Evolutionary conservation across 2,797 vertebrate species (phyloP).

Genomic region (Semotilus atromaculatus): DNA sequence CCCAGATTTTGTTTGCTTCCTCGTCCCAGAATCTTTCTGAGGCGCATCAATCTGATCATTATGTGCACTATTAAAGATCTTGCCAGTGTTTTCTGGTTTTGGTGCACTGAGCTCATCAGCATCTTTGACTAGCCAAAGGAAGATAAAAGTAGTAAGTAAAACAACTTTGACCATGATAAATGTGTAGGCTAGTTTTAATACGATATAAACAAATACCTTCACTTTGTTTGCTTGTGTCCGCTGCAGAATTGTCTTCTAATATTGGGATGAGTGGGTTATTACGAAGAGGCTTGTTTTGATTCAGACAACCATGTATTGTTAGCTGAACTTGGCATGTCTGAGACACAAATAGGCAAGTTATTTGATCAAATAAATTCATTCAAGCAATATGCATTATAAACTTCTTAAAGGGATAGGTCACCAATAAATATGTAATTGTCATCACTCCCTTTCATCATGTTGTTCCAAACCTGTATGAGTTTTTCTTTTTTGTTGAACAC

Average conservation of each 20-base stretch:
- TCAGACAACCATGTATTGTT: slow-evolving; percentile 78
- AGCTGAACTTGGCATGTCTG: slow-evolving; percentile 81
- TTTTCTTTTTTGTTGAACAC: too few species aligned
- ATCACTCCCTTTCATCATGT: too few species aligned
- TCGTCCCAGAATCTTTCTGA: slow-evolving; percentile 49
- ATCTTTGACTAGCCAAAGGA: not conserved
- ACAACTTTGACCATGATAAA: not conserved
- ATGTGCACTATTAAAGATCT: not conserved
- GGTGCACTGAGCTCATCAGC: not conserved
- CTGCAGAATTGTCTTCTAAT: slow-evolving; percentile 83
- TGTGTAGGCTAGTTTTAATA: not conserved
- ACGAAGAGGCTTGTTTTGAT: slow-evolving; percentile 75
- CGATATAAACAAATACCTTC: slow-evolving; percentile 72
- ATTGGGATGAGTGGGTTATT: slow-evolving; percentile 81
- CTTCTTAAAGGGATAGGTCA: not conserved
- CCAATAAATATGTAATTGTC: accelerated
- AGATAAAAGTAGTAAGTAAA: not conserved
- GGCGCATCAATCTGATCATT: not conserved
- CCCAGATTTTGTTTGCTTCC: slow-evolving; percentile 61
- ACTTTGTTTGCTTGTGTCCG: slow-evolving; percentile 71
- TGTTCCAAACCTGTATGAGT: too few species aligned
- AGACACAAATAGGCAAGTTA: slow-evolving; percentile 15
- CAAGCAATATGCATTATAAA: not conserved
- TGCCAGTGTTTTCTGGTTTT: not conserved
- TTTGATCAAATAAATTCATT: not conserved